A percentile compares a stretch with the other conserved stretches of the same genome.
Evolutionary conservation across 2,888 invertebrate genomes (phyloP).

Genomic region (Aphodius sticticus): DNA sequence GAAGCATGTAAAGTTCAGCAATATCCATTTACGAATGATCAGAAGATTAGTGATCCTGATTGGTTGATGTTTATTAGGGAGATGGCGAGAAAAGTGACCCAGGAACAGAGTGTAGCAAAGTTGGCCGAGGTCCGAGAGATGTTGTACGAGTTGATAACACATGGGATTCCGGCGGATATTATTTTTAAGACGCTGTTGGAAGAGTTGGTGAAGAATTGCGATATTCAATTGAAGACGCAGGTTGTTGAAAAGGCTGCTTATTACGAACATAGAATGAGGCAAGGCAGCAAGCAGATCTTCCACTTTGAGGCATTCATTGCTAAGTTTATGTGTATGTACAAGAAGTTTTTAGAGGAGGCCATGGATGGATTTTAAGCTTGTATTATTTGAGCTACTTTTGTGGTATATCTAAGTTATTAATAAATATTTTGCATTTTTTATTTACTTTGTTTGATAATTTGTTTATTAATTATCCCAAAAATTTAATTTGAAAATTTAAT

Average conservation of each 20-base stretch:
- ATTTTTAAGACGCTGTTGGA: conserved; percentile 89
- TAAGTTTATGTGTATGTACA: conserved; percentile 94
- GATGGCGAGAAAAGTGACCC: conserved; percentile 85
- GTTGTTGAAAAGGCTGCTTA: conserved; percentile 86
- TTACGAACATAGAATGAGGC: conserved; percentile 91
- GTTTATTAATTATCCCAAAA: not conserved
- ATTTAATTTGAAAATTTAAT: too few species aligned
- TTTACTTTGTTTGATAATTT: conserved; percentile 6
- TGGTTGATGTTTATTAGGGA: conserved; percentile 91
- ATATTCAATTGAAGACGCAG: conserved; percentile 86
- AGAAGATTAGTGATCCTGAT: conserved; percentile 87
- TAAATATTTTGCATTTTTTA: not conserved
- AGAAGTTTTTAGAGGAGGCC: conserved; percentile 82
- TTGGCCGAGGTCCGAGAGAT: conserved; percentile 85
- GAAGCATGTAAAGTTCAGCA: conserved; percentile 94
- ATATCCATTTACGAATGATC: conserved; percentile 82
- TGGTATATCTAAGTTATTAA: not conserved
- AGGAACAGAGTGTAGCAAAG: conserved; percentile 87
- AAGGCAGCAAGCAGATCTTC: conserved; percentile 94
- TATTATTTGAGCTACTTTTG: conserved; percentile 9
- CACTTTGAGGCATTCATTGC: conserved; percentile 98
- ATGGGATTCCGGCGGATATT: conserved; percentile 91
- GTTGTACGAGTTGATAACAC: conserved; percentile 91
- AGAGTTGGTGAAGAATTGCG: conserved; percentile 88
- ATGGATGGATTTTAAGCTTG: conserved; percentile 63